Conservation (phyloP, 2,888 invertebrate genomes). For the Bembecia ichneumoniformis region DNA sequence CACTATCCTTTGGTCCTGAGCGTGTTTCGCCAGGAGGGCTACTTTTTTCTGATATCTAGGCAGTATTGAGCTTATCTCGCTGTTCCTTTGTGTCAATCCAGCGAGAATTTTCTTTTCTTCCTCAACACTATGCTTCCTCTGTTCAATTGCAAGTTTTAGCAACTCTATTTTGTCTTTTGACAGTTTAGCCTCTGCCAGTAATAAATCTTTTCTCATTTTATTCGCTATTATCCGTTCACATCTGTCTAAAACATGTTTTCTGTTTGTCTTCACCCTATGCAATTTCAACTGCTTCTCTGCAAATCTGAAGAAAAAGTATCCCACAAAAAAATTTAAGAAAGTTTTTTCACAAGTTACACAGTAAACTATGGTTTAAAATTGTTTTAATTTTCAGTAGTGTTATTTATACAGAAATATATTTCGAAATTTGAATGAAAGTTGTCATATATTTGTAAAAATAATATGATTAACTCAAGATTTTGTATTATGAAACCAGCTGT, state of each 20-base stretch:
- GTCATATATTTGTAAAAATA: no score
- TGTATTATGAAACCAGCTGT: no score
- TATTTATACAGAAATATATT: no score
- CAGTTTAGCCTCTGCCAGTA: conserved; percentile 52
- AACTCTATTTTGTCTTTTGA: conserved; percentile 56
- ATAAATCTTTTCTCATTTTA: conserved; percentile 50
- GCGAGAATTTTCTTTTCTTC: conserved; percentile 35
- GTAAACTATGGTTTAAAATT: no score
- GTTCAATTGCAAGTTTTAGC: conserved; percentile 54
- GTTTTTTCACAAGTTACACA: no score
- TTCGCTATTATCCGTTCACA: conserved; percentile 56
- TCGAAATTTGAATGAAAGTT: no score
- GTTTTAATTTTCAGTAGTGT: no score
- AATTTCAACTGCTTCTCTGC: conserved; percentile 76
- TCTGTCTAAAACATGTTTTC: conserved; percentile 69
- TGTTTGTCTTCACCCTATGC: conserved; percentile 70
- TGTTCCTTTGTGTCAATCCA: conserved; percentile 40
- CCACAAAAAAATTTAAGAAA: no score
- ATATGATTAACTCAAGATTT: no score
- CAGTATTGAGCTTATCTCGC: conserved; percentile 44
- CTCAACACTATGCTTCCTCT: conserved; percentile 44
- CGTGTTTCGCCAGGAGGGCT: conserved; percentile 33
- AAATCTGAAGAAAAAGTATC: conserved; percentile 52
- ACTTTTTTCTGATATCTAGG: conserved; percentile 54
- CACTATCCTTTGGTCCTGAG: conserved; percentile 38